These are phyloP conservation scores for Ia io DNA, from an alignment of 2,113 vertebrate genomes.

Conservation along the genomic window DNA sequence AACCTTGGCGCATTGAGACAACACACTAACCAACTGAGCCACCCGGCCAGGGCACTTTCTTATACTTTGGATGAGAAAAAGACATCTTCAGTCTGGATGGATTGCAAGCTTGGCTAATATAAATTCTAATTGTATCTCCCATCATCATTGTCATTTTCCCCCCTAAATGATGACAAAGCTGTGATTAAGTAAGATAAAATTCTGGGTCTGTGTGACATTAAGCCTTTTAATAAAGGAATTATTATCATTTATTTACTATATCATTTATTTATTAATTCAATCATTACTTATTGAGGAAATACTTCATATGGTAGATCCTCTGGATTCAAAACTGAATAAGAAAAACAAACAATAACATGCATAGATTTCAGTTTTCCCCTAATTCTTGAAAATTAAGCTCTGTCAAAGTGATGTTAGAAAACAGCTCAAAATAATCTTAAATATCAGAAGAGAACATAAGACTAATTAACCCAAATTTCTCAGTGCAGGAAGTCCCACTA, in stretches of 20 bases:
- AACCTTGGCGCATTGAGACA: neutral
- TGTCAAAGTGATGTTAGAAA: neutral
- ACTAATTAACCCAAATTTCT: slow-evolving; percentile 9
- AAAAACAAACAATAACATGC: neutral
- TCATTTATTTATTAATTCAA: neutral
- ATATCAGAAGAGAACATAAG: neutral
- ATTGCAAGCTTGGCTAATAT: neutral
- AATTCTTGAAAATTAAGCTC: slow-evolving; percentile 33
- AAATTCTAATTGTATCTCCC: neutral
- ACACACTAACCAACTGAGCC: too few species aligned
- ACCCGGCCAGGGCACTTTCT: neutral
- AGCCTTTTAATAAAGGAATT: slow-evolving; percentile 10
- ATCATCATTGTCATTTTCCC: neutral
- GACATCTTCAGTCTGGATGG: neutral
- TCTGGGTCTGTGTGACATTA: neutral
- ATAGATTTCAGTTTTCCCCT: neutral
- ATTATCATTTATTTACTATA: neutral
- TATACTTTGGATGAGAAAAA: slow-evolving; percentile 16
- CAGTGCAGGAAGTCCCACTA: neutral
- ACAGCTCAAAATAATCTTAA: neutral
- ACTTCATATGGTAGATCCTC: neutral
- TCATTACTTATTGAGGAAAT: neutral
- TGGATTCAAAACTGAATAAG: neutral
- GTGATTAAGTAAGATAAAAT: slow-evolving; percentile 10
- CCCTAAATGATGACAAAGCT: slow-evolving; percentile 14